These are phyloP conservation scores for Salvelinus alpinus DNA, from an alignment of 2,113 vertebrate species.

Conservation along the genomic window DNA sequence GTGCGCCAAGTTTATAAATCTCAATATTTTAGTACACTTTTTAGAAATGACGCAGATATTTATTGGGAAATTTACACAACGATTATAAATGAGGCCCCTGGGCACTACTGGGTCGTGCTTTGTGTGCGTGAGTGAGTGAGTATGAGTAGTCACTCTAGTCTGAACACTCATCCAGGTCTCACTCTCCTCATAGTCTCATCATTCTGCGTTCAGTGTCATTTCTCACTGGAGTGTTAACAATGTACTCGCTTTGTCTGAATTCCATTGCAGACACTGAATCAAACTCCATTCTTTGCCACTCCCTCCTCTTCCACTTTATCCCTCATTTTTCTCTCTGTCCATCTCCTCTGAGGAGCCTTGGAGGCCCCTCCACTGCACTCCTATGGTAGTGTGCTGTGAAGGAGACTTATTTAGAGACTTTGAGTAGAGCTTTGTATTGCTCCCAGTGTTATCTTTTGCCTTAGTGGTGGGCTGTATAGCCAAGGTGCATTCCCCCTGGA, in stretches of 20 bases:
- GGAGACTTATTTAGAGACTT: conserved; percentile 47
- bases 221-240: neutral
- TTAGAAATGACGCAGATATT: too few relatives aligned
- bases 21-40: too few relatives aligned
- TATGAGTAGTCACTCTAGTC: neutral
- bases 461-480: conserved; percentile 13
- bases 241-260: conserved; percentile 17
- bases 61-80: conserved; percentile 4
- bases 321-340: conserved; percentile 29
- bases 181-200: neutral
- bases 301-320: conserved; percentile 34
- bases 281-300: conserved; percentile 39
- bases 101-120: too few relatives aligned
- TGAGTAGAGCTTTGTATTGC: conserved; percentile 34
- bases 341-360: conserved; percentile 36
- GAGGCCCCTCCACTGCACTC: conserved; percentile 3
- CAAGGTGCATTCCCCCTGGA: conserved; percentile 30
- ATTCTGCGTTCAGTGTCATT: neutral
- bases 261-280: conserved; percentile 45
- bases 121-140: neutral
- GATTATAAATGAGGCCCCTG: too few relatives aligned
- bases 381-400: conserved; percentile 23
- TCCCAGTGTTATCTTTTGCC: conserved; percentile 23
- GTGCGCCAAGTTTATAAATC: too few relatives aligned
- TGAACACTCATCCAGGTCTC: conserved; percentile 18